A percentile compares a stretch with the other conserved stretches of the same genome.
Conservation (phyloP, 2,113 vertebrate genomes). For the Tupaia tana region DNA sequence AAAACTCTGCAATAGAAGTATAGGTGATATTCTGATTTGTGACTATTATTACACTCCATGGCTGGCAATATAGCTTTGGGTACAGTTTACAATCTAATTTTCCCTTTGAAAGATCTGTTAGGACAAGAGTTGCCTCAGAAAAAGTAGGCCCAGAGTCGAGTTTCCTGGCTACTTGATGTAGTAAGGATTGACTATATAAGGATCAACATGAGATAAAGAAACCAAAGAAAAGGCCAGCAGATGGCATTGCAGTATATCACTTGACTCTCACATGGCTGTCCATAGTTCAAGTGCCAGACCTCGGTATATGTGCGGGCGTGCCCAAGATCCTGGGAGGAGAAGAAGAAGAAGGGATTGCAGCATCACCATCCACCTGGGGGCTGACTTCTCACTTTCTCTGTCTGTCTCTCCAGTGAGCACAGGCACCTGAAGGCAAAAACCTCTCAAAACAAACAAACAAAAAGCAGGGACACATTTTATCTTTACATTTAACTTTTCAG, state of each 20-base stretch:
- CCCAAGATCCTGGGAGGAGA: too few relatives aligned
- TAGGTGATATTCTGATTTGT: not conserved
- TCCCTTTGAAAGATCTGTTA: not conserved
- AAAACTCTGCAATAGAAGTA: not conserved
- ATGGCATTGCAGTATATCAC: too few relatives aligned
- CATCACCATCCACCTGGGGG: too few relatives aligned
- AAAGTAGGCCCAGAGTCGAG: not conserved
- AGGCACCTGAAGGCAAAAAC: too few relatives aligned
- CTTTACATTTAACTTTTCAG: not conserved
- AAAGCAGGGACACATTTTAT: too few relatives aligned
- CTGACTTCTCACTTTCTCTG: too few relatives aligned
- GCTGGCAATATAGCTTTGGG: not conserved
- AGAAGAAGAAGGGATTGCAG: too few relatives aligned
- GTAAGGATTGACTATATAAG: not conserved
- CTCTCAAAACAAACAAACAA: too few relatives aligned
- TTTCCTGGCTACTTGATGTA: not conserved
- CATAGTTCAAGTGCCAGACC: too few relatives aligned
- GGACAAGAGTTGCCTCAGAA: conserved; percentile 21
- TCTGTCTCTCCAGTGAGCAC: too few relatives aligned
- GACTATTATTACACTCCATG: not conserved
- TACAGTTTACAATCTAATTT: not conserved
- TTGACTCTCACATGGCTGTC: too few relatives aligned
- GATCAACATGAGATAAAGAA: not conserved
- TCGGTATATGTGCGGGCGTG: too few relatives aligned
- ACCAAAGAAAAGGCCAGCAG: not conserved